Evolutionary conservation across 2,113 vertebrate genomes (phyloP).

Genomic region (Coturnix japonica): DNA sequence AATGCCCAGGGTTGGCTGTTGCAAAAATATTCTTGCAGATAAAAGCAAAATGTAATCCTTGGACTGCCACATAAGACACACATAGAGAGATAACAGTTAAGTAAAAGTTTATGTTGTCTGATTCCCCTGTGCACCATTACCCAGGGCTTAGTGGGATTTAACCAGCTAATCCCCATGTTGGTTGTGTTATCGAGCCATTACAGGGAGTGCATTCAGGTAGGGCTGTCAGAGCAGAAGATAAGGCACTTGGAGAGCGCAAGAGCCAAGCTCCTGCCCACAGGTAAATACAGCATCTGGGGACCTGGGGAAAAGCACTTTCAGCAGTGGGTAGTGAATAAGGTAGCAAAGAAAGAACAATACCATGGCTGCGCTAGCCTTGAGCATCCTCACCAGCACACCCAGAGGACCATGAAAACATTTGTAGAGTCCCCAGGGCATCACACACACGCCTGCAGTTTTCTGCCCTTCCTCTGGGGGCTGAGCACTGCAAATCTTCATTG

Average conservation of each 20-base stretch:
- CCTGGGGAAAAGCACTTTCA: background rate
- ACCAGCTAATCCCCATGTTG: slow-evolving; percentile 1
- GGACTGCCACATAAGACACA: background rate
- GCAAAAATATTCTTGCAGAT: slow-evolving; percentile 22
- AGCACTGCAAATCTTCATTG: background rate
- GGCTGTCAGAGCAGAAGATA: background rate
- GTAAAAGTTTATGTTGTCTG: background rate
- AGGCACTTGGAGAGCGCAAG: background rate
- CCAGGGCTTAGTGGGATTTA: background rate
- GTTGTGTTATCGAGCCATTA: background rate
- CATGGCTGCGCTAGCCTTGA: background rate
- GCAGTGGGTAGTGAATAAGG: background rate
- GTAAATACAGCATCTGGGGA: background rate
- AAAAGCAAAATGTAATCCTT: slow-evolving; percentile 14
- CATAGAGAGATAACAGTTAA: background rate
- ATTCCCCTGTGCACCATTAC: background rate
- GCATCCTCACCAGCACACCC: background rate
- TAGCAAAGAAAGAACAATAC: background rate
- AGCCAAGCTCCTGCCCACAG: background rate
- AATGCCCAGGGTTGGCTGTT: background rate
- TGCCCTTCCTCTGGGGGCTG: background rate
- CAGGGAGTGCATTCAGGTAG: background rate
- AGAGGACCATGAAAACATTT: background rate
- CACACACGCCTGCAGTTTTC: accelerated
- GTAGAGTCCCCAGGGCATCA: too few species aligned